phyloP scores from a whole-genome alignment of 1,140 invertebrate genomes.

The Drosophila auraria region DNA sequence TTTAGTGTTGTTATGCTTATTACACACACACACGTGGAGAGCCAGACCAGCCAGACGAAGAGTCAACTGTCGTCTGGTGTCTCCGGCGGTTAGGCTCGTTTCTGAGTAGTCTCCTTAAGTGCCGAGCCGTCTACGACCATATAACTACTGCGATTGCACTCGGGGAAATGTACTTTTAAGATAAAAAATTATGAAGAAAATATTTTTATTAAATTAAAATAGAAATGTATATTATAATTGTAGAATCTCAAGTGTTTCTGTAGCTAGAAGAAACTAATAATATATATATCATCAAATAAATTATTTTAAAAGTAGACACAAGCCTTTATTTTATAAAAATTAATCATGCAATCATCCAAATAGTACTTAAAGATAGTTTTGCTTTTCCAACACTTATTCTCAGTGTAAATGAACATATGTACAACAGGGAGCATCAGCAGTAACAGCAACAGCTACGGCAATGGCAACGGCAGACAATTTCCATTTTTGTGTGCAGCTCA shows the following conservation, averaged over 20 bases:
- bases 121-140: constrained; percentile 57
- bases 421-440: constrained; percentile 44
- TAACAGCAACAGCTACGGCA: constrained; percentile 49
- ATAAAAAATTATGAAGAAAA: background rate
- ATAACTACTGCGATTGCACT: constrained; percentile 10
- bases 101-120: constrained; percentile 68
- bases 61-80: constrained; percentile 60
- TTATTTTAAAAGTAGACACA: too few species aligned
- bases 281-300: background rate
- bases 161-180: background rate
- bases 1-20: constrained; percentile 82
- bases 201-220: background rate
- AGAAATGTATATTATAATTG: background rate
- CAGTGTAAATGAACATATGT: constrained; percentile 25
- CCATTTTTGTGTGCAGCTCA: constrained; percentile 79
- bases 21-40: constrained; percentile 48
- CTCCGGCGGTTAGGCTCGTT: constrained; percentile 63
- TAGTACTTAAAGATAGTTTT: too few species aligned
- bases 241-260: background rate
- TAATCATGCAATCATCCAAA: too few species aligned
- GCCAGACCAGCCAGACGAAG: constrained; percentile 32
- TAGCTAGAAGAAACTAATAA: background rate
- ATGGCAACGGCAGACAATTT: constrained; percentile 59
- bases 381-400: background rate
- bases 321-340: too few species aligned